Percentiles rank a stretch among this genome's conserved stretches.
These are phyloP conservation scores for Cygnus olor DNA, from an alignment of 2,797 vertebrate genomes.

Conservation along the genomic window DNA sequence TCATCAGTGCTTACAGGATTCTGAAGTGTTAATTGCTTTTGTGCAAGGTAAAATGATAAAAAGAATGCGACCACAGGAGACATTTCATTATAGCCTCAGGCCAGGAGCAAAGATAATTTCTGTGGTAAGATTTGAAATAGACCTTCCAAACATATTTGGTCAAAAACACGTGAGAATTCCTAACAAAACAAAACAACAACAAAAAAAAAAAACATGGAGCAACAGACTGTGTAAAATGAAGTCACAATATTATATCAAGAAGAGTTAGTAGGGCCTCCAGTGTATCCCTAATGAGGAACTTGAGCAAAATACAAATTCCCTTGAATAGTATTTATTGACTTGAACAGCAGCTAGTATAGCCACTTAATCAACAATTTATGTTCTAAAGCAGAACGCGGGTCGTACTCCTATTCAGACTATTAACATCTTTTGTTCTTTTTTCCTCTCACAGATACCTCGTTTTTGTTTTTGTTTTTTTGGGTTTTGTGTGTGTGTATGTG, in stretches of 20 bases:
- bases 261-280: not conserved
- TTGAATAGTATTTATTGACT: not conserved
- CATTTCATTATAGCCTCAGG: not conserved
- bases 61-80: not conserved
- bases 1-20: not conserved
- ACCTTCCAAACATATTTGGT: not conserved
- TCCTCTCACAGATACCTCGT: not conserved
- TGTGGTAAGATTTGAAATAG: not conserved
- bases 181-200: not conserved
- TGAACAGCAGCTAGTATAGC: not conserved
- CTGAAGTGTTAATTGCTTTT: not conserved
- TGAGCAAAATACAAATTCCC: not conserved
- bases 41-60: not conserved
- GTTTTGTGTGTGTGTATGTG: no score
- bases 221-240: not conserved
- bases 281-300: not conserved
- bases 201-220: not conserved
- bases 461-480: no score
- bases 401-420: not conserved
- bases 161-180: not conserved
- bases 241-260: not conserved
- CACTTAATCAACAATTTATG: not conserved
- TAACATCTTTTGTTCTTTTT: not conserved
- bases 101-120: not conserved
- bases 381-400: not conserved